phyloP scores from a whole-genome alignment of 2,797 vertebrate genomes.

The Hipposideros larvatus region DNA sequence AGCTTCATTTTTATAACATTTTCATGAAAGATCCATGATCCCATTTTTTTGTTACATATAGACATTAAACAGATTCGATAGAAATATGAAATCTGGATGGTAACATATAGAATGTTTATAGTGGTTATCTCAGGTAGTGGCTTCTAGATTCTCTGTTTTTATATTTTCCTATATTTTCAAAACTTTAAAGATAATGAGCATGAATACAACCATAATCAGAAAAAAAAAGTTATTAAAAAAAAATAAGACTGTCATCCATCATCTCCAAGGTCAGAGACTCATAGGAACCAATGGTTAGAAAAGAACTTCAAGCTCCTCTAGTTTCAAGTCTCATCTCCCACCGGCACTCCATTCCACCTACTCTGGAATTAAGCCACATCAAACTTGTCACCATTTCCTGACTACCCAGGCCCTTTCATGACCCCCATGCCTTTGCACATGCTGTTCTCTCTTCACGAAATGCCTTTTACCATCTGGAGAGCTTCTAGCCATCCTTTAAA shows the following conservation, averaged over 20 bases:
- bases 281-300: neutral
- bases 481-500: slow-evolving; percentile 29
- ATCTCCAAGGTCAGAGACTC: neutral
- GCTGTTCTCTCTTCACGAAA: neutral
- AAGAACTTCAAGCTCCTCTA: neutral
- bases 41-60: neutral
- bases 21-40: slow-evolving; percentile 19
- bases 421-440: neutral
- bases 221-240: slow-evolving; percentile 34
- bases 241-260: neutral
- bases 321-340: neutral
- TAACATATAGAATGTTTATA: neutral
- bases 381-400: neutral
- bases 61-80: slow-evolving; percentile 16
- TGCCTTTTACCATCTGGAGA: slow-evolving; percentile 1
- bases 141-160: slow-evolving; percentile 15
- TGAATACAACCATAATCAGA: neutral
- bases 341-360: neutral
- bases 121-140: neutral
- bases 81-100: neutral
- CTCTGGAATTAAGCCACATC: neutral
- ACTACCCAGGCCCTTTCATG: neutral
- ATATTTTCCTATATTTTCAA: slow-evolving; percentile 53
- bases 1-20: slow-evolving; percentile 48
- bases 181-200: slow-evolving; percentile 12